Evolutionary conservation across 2,888 invertebrate genomes (phyloP).

Genomic region (Tetragnatha montana): DNA sequence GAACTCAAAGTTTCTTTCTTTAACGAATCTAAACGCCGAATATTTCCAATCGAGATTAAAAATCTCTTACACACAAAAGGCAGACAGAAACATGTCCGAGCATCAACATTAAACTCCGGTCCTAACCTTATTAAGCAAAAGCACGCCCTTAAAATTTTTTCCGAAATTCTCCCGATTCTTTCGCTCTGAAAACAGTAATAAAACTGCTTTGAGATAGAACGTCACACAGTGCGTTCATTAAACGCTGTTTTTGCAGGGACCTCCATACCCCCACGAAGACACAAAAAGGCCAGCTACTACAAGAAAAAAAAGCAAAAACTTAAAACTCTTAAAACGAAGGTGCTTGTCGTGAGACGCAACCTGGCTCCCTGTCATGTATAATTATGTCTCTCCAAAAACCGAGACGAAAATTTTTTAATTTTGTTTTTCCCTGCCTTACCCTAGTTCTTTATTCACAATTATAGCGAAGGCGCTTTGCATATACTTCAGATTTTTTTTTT

Average conservation of each 20-base stretch:
- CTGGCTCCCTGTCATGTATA: slow-evolving; percentile 63
- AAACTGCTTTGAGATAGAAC: slow-evolving; percentile 11
- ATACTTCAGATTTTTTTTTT: slow-evolving; percentile 30
- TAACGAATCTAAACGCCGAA: background rate
- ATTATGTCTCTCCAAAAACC: slow-evolving; percentile 65
- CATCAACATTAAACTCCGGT: slow-evolving; percentile 19
- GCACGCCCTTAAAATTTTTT: background rate
- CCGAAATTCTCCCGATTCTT: slow-evolving; percentile 10
- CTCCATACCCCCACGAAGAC: slow-evolving; percentile 37
- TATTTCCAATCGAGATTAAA: background rate
- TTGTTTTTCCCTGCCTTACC: slow-evolving; percentile 27
- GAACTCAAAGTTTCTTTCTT: background rate
- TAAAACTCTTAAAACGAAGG: slow-evolving; percentile 54
- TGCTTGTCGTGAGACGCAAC: slow-evolving; percentile 43
- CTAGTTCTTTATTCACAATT: slow-evolving; percentile 65
- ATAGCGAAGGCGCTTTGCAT: slow-evolving; percentile 55
- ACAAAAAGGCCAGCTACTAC: slow-evolving; percentile 14
- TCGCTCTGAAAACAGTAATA: slow-evolving; percentile 1
- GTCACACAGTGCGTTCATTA: slow-evolving; percentile 56
- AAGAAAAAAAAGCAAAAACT: slow-evolving; percentile 29
- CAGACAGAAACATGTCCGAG: background rate
- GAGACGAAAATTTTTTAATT: slow-evolving; percentile 46
- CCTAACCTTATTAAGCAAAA: slow-evolving; percentile 17
- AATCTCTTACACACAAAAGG: background rate
- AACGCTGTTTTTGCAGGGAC: slow-evolving; percentile 51